phyloP scores from a whole-genome alignment of 1,140 invertebrate genomes.

The Bicyclus anynana region DNA sequence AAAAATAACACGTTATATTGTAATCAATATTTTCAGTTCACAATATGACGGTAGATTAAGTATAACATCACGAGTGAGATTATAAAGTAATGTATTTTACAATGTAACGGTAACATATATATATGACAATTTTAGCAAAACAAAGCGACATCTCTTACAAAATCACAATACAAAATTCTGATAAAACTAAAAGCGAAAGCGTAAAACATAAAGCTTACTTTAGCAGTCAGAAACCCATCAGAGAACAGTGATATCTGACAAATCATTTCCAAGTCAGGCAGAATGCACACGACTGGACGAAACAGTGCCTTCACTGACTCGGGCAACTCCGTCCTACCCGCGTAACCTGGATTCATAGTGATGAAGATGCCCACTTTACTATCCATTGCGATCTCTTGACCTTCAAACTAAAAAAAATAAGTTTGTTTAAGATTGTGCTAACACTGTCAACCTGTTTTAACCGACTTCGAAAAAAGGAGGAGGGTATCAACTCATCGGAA shows the following conservation, averaged over 20 bases:
- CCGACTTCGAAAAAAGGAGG: no score
- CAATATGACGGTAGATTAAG: no score
- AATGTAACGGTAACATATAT: no score
- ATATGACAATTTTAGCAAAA: no score
- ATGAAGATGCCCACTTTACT: slow-evolving; percentile 93
- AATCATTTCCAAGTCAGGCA: slow-evolving; percentile 93
- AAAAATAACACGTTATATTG: no score
- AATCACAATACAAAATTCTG: no score
- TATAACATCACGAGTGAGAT: no score
- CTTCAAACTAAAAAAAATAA: slow-evolving; percentile 84
- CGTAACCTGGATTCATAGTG: slow-evolving; percentile 96
- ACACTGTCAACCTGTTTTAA: no score
- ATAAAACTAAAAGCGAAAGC: neutral
- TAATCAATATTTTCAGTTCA: no score
- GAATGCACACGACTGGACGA: slow-evolving; percentile 92
- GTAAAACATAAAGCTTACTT: slow-evolving; percentile 68
- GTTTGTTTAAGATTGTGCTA: neutral
- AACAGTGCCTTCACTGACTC: slow-evolving; percentile 95
- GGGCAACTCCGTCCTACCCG: slow-evolving; percentile 91
- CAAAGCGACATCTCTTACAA: no score
- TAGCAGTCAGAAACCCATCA: slow-evolving; percentile 91
- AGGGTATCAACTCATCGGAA: no score
- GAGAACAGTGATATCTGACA: slow-evolving; percentile 95
- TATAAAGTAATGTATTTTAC: no score
- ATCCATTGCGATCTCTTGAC: slow-evolving; percentile 88